Evolutionary conservation across 2,888 invertebrate species (phyloP).

Genomic region (Phortica okadai): DNA sequence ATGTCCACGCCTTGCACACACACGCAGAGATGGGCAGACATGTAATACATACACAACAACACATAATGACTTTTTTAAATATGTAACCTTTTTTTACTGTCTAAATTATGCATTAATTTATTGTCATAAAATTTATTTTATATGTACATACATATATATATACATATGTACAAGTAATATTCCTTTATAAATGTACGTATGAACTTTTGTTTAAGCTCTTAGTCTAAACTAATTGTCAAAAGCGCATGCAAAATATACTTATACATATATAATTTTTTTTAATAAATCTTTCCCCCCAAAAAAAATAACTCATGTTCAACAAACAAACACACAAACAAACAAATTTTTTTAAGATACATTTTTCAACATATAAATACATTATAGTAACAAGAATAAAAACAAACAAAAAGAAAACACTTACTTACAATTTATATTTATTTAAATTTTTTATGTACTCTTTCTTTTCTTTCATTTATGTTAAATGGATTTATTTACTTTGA

Average conservation of each 20-base stretch:
- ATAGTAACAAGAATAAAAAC: background rate
- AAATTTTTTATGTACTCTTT: slow-evolving; percentile 66
- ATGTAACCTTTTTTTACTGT: background rate
- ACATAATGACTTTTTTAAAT: too few relatives aligned
- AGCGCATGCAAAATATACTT: slow-evolving; percentile 15
- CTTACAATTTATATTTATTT: slow-evolving; percentile 56
- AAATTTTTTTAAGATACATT: too few relatives aligned
- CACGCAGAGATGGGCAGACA: background rate
- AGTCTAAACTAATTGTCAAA: background rate
- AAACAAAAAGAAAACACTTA: background rate
- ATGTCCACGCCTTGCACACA: background rate
- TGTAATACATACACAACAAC: slow-evolving; percentile 2
- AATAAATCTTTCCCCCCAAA: background rate
- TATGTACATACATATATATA: slow-evolving; percentile 35
- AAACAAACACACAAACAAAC: background rate
- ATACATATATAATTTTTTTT: background rate
- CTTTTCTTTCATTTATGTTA: slow-evolving; percentile 61
- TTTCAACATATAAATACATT: too few relatives aligned
- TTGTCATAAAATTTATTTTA: background rate
- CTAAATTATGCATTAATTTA: slow-evolving; percentile 35
- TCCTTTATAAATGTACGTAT: background rate
- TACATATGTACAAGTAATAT: slow-evolving; percentile 39
- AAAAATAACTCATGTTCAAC: background rate
- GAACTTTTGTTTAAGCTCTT: slow-evolving; percentile 1
- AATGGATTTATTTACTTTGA: slow-evolving; percentile 65